These are phyloP conservation scores for Archips xylosteana DNA, from an alignment of 2,888 invertebrate genomes.

Conservation along the genomic window DNA sequence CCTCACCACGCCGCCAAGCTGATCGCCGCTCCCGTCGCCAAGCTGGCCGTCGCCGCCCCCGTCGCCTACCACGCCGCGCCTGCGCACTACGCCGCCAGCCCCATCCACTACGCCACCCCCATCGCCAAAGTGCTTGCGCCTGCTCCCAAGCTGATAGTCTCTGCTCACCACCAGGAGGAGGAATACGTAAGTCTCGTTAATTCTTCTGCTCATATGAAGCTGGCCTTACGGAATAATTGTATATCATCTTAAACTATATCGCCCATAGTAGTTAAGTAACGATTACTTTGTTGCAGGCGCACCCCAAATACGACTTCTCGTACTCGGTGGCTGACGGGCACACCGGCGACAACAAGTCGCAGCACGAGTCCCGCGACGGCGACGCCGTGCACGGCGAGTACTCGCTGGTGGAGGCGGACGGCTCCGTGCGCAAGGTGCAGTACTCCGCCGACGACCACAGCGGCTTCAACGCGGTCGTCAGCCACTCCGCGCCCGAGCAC, in stretches of 20 bases:
- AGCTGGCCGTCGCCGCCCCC: constrained; percentile 52
- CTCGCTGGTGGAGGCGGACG: constrained; percentile 80
- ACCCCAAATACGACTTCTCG: constrained; percentile 84
- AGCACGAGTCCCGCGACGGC: constrained; percentile 73
- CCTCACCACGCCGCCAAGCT: constrained; percentile 49
- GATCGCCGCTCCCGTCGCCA: constrained; percentile 45
- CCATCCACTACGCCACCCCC: constrained; percentile 59
- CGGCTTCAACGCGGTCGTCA: constrained; percentile 75
- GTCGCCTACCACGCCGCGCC: constrained; percentile 50
- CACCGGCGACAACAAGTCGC: constrained; percentile 83
- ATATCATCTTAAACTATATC: not conserved
- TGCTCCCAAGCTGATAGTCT: constrained; percentile 53
- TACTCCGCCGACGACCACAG: constrained; percentile 83
- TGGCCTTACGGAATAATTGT: not conserved
- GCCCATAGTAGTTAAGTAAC: not conserved
- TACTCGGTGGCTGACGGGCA: constrained; percentile 85
- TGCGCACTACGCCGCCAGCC: constrained; percentile 57
- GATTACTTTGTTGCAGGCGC: constrained; percentile 59
- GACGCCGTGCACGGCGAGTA: constrained; percentile 73
- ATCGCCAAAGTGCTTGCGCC: constrained; percentile 57
- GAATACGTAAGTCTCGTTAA: constrained; percentile 59
- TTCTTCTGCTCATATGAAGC: not conserved
- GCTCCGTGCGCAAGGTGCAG: constrained; percentile 82
- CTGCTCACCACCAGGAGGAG: constrained; percentile 57
- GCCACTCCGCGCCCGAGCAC: constrained; percentile 68